Percentiles rank a stretch among this genome's conserved stretches.
Evolutionary conservation across 1,140 invertebrate genomes (phyloP).

Genomic region (Artemia franciscana): DNA sequence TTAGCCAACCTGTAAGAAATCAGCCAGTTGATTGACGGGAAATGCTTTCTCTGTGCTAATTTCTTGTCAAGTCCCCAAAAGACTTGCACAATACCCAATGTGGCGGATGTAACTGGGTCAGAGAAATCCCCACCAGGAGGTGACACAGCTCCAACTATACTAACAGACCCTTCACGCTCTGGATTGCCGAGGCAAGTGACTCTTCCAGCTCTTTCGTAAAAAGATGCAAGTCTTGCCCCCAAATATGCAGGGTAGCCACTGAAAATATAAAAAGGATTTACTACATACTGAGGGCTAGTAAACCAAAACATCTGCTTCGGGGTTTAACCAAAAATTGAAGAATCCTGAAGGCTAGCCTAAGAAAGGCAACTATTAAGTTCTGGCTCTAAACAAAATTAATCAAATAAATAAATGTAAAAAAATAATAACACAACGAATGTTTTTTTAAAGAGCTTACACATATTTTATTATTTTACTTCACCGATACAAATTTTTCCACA

Average conservation of each 20-base stretch:
- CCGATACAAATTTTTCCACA: too few relatives aligned
- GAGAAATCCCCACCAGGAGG: slow-evolving; percentile 99
- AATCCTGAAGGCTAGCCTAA: too few relatives aligned
- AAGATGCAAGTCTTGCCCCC: slow-evolving; percentile 88
- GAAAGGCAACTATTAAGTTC: too few relatives aligned
- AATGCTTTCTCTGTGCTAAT: slow-evolving; percentile 96
- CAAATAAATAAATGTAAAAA: too few relatives aligned
- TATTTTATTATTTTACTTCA: too few relatives aligned
- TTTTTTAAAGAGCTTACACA: too few relatives aligned
- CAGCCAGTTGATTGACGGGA: slow-evolving; percentile 99
- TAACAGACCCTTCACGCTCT: slow-evolving; percentile 89
- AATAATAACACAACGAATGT: too few relatives aligned
- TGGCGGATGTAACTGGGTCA: slow-evolving; percentile 97
- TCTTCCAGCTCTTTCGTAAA: slow-evolving; percentile 95
- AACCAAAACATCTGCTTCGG: too few relatives aligned
- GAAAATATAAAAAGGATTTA: background rate
- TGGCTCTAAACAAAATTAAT: too few relatives aligned
- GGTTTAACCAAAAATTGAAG: too few relatives aligned
- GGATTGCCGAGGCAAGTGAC: slow-evolving; percentile 95
- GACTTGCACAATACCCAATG: slow-evolving; percentile 96
- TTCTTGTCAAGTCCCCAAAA: slow-evolving; percentile 99
- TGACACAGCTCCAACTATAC: slow-evolving; percentile 97
- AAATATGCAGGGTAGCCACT: slow-evolving; percentile 98
- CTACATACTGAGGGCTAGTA: too few relatives aligned
- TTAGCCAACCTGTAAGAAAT: slow-evolving; percentile 92